Conservation (phyloP, 2,888 invertebrate species). For the Heliconius sara region DNA sequence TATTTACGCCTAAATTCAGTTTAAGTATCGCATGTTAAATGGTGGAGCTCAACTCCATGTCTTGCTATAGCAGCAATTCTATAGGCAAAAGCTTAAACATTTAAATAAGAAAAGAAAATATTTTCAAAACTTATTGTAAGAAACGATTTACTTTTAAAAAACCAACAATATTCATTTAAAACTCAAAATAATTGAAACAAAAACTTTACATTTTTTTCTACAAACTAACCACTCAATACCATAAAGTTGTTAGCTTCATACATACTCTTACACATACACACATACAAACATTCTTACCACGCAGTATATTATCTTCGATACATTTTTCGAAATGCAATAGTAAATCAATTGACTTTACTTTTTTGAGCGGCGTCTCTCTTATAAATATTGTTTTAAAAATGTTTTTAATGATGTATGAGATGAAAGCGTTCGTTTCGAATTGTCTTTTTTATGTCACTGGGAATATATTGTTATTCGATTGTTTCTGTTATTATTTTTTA, state of each 20-base stretch:
- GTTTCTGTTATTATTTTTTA: neutral
- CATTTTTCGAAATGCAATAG: constrained; percentile 60
- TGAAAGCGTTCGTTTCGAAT: constrained; percentile 36
- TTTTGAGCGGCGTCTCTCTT: constrained; percentile 63
- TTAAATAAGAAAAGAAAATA: neutral
- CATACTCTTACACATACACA: neutral
- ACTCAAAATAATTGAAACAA: too few species aligned
- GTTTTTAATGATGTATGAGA: constrained; percentile 67
- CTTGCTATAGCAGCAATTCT: too few species aligned
- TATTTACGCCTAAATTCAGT: neutral
- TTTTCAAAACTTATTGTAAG: too few species aligned
- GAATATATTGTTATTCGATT: constrained; percentile 21
- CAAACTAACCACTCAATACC: neutral
- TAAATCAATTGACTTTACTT: constrained; percentile 74
- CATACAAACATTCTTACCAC: constrained; percentile 15
- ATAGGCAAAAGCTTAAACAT: too few species aligned
- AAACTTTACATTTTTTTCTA: too few species aligned
- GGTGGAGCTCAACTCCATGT: neutral
- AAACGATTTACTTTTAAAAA: too few species aligned
- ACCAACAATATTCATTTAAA: too few species aligned
- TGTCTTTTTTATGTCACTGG: constrained; percentile 38
- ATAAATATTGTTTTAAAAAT: constrained; percentile 69
- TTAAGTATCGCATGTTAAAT: neutral
- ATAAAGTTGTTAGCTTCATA: neutral
- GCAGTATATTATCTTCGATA: constrained; percentile 46